These are phyloP conservation scores for Lepidurus packardi DNA, from an alignment of 1,140 invertebrate genomes.

Conservation along the genomic window DNA sequence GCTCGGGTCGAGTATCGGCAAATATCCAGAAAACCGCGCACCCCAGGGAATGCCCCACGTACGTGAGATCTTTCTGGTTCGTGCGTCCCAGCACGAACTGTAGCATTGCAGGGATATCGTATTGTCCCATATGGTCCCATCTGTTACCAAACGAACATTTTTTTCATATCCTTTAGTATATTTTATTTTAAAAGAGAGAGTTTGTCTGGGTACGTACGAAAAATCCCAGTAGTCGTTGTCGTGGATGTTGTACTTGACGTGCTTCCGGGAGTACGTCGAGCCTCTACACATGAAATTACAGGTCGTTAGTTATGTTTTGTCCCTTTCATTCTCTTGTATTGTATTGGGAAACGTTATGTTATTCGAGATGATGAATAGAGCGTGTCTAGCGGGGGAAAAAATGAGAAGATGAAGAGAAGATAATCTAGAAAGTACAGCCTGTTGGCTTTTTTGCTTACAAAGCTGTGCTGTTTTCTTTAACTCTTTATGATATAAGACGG, in stretches of 20 bases:
- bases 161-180: neutral
- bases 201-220: slow-evolving; percentile 44
- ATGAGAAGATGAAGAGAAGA: too few species aligned
- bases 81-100: slow-evolving; percentile 52
- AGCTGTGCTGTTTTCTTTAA: too few species aligned
- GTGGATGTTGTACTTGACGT: slow-evolving; percentile 49
- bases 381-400: too few species aligned
- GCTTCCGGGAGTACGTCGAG: slow-evolving; percentile 56
- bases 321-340: neutral
- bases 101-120: slow-evolving; percentile 53
- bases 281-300: slow-evolving; percentile 45
- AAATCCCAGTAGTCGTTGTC: slow-evolving; percentile 66
- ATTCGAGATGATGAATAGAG: too few species aligned
- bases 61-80: slow-evolving; percentile 53
- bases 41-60: slow-evolving; percentile 67
- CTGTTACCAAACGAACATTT: slow-evolving; percentile 41
- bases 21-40: slow-evolving; percentile 56
- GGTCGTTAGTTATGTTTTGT: neutral
- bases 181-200: neutral
- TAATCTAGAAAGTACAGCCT: too few species aligned
- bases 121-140: slow-evolving; percentile 59
- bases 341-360: neutral
- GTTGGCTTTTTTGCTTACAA: too few species aligned
- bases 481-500: too few species aligned
- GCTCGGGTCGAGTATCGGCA: slow-evolving; percentile 43